A percentile compares a stretch with the other conserved stretches of the same genome.
phyloP scores from a whole-genome alignment of 2,888 invertebrate species.

The Helicoverpa assulta region DNA sequence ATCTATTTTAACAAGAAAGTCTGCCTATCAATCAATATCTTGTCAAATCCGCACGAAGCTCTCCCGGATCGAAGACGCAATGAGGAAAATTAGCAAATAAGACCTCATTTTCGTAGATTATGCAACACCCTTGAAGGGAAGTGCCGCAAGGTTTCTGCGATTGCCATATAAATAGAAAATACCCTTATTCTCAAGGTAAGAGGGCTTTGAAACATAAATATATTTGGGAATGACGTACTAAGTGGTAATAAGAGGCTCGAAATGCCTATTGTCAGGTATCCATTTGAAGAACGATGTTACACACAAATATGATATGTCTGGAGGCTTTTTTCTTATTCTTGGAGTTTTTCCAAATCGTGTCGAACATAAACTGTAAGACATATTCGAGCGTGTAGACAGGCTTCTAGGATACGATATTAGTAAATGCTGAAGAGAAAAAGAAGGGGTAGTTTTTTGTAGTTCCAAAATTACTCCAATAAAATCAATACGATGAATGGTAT shows the following conservation, averaged over 20 bases:
- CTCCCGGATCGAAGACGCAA: neutral
- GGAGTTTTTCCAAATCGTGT: neutral
- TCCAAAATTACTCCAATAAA: too few relatives aligned
- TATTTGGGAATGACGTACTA: neutral
- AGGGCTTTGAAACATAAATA: neutral
- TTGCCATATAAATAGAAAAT: neutral
- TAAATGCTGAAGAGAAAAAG: too few relatives aligned
- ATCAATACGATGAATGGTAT: neutral
- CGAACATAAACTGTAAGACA: too few relatives aligned
- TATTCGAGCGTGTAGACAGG: neutral
- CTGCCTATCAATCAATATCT: neutral
- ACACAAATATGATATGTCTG: neutral
- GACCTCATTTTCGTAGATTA: constrained; percentile 5
- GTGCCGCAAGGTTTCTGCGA: neutral
- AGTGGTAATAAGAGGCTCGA: neutral
- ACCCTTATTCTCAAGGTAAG: neutral
- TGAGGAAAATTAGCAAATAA: constrained; percentile 22
- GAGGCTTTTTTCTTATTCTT: neutral
- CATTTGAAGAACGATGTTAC: neutral
- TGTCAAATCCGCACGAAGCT: constrained; percentile 4
- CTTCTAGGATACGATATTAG: too few relatives aligned
- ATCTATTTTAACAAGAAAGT: neutral
- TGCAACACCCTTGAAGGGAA: constrained; percentile 2
- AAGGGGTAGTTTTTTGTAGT: too few relatives aligned
- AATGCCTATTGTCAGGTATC: neutral